phyloP scores from a whole-genome alignment of 1,140 invertebrate species.

The Subanguina moxae region DNA sequence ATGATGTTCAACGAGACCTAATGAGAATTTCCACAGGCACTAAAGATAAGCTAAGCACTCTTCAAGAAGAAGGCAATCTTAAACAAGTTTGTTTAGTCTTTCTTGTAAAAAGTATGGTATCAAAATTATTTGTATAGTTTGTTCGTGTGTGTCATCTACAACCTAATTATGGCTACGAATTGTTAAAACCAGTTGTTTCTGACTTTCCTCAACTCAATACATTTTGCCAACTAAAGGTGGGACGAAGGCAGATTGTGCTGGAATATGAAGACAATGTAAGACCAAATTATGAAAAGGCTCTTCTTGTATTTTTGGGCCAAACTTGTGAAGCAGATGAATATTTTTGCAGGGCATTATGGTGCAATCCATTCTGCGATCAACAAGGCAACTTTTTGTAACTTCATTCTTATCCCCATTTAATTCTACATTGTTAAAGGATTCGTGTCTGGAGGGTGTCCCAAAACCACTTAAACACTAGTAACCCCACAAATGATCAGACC shows the following conservation, averaged over 20 bases:
- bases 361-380: slow-evolving; percentile 31
- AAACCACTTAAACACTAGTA: slow-evolving; percentile 11
- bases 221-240: slow-evolving; percentile 37
- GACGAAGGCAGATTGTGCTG: slow-evolving; percentile 38
- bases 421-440: slow-evolving; percentile 16
- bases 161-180: slow-evolving; percentile 41
- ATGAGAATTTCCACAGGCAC: slow-evolving; percentile 22
- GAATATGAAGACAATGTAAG: slow-evolving; percentile 40
- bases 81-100: slow-evolving; percentile 22
- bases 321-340: neutral
- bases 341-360: slow-evolving; percentile 22
- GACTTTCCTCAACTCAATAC: slow-evolving; percentile 23
- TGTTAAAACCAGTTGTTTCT: slow-evolving; percentile 31
- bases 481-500: neutral
- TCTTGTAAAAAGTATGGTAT: neutral
- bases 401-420: too few relatives aligned
- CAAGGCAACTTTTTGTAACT: neutral
- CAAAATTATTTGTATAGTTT: slow-evolving; percentile 29
- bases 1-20: slow-evolving; percentile 38
- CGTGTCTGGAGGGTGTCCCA: slow-evolving; percentile 46
- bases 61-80: slow-evolving; percentile 30
- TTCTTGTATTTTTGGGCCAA: slow-evolving; percentile 6
- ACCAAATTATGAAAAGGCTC: slow-evolving; percentile 5
- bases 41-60: slow-evolving; percentile 25
- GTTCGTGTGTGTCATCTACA: slow-evolving; percentile 41